phyloP scores from a whole-genome alignment of 1,140 invertebrate genomes.

The Drosophila ohnishii region DNA sequence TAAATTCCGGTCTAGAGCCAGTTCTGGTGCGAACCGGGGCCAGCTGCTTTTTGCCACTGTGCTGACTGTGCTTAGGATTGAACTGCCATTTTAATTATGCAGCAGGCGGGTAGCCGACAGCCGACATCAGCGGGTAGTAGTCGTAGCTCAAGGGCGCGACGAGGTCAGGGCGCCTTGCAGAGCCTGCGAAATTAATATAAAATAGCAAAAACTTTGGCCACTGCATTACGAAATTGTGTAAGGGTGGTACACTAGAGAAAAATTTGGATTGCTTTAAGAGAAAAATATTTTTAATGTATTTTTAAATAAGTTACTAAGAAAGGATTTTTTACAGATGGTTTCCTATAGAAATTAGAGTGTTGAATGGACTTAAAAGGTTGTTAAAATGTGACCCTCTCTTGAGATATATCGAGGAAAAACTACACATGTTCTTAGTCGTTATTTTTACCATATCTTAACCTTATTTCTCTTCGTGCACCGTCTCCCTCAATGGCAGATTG shows the following conservation, averaged over 20 bases:
- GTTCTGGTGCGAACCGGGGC: slow-evolving; percentile 21
- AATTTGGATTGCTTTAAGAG: not conserved
- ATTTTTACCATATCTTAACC: not conserved
- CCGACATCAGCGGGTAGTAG: slow-evolving; percentile 27
- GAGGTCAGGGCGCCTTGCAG: slow-evolving; percentile 45
- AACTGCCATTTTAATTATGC: slow-evolving; percentile 76
- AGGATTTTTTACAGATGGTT: not conserved
- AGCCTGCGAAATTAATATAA: slow-evolving; percentile 73
- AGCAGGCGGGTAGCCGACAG: slow-evolving; percentile 32
- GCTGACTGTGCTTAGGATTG: slow-evolving; percentile 57
- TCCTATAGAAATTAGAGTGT: not conserved
- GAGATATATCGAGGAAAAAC: not conserved
- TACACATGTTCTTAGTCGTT: not conserved
- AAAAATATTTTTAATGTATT: not conserved
- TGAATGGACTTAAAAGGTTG: too few relatives aligned
- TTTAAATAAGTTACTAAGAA: not conserved
- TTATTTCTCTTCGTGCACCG: slow-evolving; percentile 10
- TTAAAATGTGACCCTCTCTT: not conserved
- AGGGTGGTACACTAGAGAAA: slow-evolving; percentile 1
- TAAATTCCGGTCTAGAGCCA: slow-evolving; percentile 7
- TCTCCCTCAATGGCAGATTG: slow-evolving; percentile 45
- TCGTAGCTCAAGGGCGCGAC: slow-evolving; percentile 53
- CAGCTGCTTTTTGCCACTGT: slow-evolving; percentile 26
- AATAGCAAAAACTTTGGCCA: slow-evolving; percentile 70
- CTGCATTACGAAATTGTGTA: slow-evolving; percentile 63